Base-by-base conservation (phyloP, 2,113 vertebrate genomes). In the Ictalurus furcatus region DNA sequence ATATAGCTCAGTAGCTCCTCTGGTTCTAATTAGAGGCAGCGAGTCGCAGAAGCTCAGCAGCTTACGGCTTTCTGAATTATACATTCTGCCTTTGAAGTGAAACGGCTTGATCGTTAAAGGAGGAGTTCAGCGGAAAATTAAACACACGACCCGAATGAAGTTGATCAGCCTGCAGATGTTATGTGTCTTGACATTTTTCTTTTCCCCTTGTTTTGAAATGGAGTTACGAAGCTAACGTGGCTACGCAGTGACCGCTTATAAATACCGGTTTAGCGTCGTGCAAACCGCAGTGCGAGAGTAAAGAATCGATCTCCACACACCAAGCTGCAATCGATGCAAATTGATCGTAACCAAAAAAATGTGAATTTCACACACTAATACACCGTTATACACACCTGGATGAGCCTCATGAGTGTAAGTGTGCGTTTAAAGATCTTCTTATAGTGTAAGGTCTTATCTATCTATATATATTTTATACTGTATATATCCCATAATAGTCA, bases 401-500 rank as follows among this genome's bases (percentile, higher is more conserved):
- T 3, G 23, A 74, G 34, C 5, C 34, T 73, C 69, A 37, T 37
- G 16, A 19, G 30, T 23, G 9, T 58, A 16, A 71, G 54, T 16
- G 48, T 56, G 28, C 44, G 69, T 71, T 7, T 74, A 65, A 67
- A 48, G 3, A 30, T 82, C 61, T 69, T 48, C 56, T 73, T 40
- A 28, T 25, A 17, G 61, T 59, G 71, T 88, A 58, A n/a, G 40
- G 5, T 14, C 71, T 59, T 5, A 74, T 85, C 14, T 21, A 83
- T 81, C 65, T 14, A 65, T 56, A 56, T 56, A 56, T 14, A 54
- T 9, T 54, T 3, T 14, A 54, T 56, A 56, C 12, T 56, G 54
- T 56, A 14, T 14, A 44, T 90, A 91, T 91, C 93, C 91, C 93
- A 88, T 91, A 63, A 82, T 59, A 92, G 89, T 90, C 87, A 61